phyloP scores from a whole-genome alignment of 2,113 vertebrate genomes.

The Hemichromis elongatus region DNA sequence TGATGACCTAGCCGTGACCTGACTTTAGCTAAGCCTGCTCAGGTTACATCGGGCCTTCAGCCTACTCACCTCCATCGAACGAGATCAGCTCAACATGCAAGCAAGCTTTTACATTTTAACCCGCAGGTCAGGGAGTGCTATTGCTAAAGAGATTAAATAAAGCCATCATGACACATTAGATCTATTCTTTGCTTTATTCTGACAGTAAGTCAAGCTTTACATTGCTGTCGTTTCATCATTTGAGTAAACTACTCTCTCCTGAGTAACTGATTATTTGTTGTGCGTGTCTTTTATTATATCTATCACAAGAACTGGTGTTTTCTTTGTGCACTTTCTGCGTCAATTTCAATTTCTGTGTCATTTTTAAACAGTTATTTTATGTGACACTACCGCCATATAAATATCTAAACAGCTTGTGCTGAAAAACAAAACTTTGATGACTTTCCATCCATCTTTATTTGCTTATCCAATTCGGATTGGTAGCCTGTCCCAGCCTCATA shows the following conservation, averaged over 20 bases:
- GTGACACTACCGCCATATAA: rapidly evolving
- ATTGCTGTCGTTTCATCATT: not conserved
- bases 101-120: rapidly evolving
- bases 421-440: not conserved
- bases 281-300: not conserved
- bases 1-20: not conserved
- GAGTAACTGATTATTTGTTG: not conserved
- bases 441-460: not conserved
- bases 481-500: not conserved
- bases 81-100: not conserved
- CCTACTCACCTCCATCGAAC: not conserved
- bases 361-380: not conserved
- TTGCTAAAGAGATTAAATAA: not conserved
- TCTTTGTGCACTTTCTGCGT: not conserved
- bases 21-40: not conserved
- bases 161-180: not conserved
- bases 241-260: not conserved
- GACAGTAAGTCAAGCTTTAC: not conserved
- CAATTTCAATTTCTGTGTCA: rapidly evolving
- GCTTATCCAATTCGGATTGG: not conserved
- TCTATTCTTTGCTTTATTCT: not conserved
- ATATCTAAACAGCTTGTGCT: not conserved
- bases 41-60: not conserved
- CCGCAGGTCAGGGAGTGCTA: not conserved
- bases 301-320: not conserved